A percentile compares a stretch with the other conserved stretches of the same genome.
phyloP scores from a whole-genome alignment of 2,797 vertebrate species.

The Bryconaethiops microstoma region DNA sequence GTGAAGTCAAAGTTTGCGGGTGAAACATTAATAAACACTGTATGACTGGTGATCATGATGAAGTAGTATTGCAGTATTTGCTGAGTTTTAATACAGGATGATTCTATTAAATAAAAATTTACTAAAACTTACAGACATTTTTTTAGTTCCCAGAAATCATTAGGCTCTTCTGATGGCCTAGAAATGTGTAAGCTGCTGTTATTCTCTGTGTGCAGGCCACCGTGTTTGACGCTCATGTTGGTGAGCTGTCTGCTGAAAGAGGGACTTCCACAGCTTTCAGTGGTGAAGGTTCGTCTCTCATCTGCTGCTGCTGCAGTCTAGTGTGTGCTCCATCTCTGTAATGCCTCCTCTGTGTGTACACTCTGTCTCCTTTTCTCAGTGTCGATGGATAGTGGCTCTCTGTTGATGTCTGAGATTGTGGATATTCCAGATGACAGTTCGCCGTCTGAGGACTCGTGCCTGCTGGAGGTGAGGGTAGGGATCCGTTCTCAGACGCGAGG shows the following conservation, averaged over 20 bases:
- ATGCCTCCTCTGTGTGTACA: constrained; percentile 9
- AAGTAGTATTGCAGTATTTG: too few species aligned
- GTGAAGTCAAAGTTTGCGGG: too few species aligned
- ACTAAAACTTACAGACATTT: too few species aligned
- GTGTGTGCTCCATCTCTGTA: not conserved
- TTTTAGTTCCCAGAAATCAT: too few species aligned
- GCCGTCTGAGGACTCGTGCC: constrained; percentile 93
- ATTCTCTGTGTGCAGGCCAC: constrained; percentile 81
- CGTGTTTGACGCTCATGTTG: constrained; percentile 86
- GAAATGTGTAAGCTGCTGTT: not conserved
- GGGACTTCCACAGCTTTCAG: constrained; percentile 90
- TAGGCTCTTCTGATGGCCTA: too few species aligned
- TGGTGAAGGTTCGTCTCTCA: constrained; percentile 83
- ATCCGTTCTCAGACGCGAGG: constrained; percentile 78
- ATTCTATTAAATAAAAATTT: too few species aligned
- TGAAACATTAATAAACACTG: too few species aligned
- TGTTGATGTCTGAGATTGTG: constrained; percentile 92
- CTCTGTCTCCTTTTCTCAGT: constrained; percentile 69
- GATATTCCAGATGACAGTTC: constrained; percentile 94
- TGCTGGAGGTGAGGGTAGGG: constrained; percentile 84
- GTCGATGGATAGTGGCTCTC: constrained; percentile 93
- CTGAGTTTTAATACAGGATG: too few species aligned
- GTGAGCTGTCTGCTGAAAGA: constrained; percentile 84
- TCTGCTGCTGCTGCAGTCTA: not conserved
- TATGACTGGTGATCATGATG: too few species aligned